Percentiles rank a stretch among this genome's conserved stretches.
Evolutionary conservation across 2,888 invertebrate genomes (phyloP).

Genomic region (Brenthis daphne): DNA sequence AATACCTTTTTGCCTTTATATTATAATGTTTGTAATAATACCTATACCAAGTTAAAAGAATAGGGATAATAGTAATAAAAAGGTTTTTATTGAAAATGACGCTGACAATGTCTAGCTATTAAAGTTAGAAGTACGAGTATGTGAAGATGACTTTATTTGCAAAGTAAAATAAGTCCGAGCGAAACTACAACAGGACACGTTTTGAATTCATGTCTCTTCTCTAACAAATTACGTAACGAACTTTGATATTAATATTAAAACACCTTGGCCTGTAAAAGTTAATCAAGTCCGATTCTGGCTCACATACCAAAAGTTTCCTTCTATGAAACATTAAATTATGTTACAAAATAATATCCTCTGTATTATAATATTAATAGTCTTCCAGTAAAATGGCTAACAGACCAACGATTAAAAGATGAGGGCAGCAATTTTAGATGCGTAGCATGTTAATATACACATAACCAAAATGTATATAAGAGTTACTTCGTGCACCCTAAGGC

Average conservation of each 20-base stretch:
- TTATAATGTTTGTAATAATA: not conserved
- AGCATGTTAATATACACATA: no score
- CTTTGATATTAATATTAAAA: not conserved
- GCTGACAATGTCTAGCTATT: slow-evolving; percentile 7
- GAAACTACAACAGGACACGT: not conserved
- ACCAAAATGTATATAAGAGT: no score
- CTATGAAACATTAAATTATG: no score
- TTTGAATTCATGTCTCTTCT: slow-evolving; percentile 1
- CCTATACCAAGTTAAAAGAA: not conserved
- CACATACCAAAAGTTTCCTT: no score
- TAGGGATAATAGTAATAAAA: not conserved
- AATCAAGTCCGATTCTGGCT: not conserved
- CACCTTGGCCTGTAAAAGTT: not conserved
- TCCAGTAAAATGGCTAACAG: no score
- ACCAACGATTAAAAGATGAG: no score
- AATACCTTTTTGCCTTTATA: no score
- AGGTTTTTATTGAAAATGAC: slow-evolving; percentile 7
- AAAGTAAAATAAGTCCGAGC: slow-evolving; percentile 9
- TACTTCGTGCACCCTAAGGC: no score
- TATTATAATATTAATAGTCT: no score
- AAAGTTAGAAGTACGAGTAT: slow-evolving; percentile 4
- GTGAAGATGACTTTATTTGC: slow-evolving; percentile 6
- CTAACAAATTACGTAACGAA: not conserved
- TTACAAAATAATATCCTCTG: no score
- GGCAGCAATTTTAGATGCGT: no score